Evolutionary conservation across 2,113 vertebrate genomes (phyloP).

Genomic region (Trachemys scripta): DNA sequence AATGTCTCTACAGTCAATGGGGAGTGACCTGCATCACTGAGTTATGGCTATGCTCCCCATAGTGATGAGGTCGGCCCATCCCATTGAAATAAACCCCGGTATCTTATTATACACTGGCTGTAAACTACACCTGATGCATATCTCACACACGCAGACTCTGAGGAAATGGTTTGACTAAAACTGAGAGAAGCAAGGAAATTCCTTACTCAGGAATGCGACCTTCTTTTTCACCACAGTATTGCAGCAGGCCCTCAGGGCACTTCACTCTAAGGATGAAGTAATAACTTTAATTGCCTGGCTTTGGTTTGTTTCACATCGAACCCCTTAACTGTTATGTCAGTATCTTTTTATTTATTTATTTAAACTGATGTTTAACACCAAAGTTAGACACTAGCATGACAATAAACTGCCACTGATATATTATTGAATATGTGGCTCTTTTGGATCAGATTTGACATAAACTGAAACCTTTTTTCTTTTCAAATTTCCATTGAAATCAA

Average conservation of each 20-base stretch:
- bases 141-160: too few relatives aligned
- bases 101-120: background rate
- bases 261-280: background rate
- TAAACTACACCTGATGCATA: background rate
- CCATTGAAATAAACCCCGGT: constrained; percentile 15
- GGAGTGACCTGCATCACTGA: constrained; percentile 28
- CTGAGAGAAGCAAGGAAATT: background rate
- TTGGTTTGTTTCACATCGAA: background rate
- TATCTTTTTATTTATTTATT: constrained; percentile 49
- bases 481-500: background rate
- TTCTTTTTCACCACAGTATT: background rate
- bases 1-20: constrained; percentile 39
- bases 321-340: background rate
- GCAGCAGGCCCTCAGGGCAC: background rate
- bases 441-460: background rate
- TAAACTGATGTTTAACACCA: constrained; percentile 26
- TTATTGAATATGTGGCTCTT: constrained; percentile 40
- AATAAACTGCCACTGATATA: constrained; percentile 27
- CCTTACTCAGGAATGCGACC: background rate
- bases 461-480: rapidly evolving
- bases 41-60: constrained; percentile 12
- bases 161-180: background rate
- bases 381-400: constrained; percentile 30
- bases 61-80: background rate
- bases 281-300: background rate